A percentile compares a stretch with the other conserved stretches of the same genome.
Evolutionary conservation across 1,140 invertebrate species (phyloP).

Genomic region (Scaptodrosophila lebanonensis): DNA sequence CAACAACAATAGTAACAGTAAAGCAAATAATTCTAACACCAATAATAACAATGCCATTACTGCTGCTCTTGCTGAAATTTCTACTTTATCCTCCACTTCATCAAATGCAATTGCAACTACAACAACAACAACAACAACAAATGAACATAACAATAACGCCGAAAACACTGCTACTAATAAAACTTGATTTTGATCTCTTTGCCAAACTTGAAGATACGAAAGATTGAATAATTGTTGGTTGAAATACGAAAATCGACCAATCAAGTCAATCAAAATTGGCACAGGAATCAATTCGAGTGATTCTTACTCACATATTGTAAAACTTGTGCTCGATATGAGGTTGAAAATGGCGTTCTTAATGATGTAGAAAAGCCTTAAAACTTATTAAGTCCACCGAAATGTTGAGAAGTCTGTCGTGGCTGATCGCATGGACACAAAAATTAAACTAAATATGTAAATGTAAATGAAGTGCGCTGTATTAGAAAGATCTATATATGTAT

Average conservation of each 20-base stretch:
- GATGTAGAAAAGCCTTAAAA: slow-evolving; percentile 6
- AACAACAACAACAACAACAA: slow-evolving; percentile 32
- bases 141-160: slow-evolving; percentile 58
- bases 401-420: slow-evolving; percentile 6
- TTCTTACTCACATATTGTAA: slow-evolving; percentile 45
- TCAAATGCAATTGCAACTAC: slow-evolving; percentile 6
- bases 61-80: slow-evolving; percentile 63
- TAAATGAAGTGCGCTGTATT: too few species aligned
- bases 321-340: slow-evolving; percentile 58
- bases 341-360: slow-evolving; percentile 12
- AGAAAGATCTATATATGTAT: too few species aligned
- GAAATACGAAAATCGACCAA: not conserved
- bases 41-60: slow-evolving; percentile 48
- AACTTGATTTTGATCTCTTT: slow-evolving; percentile 60
- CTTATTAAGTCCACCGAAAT: slow-evolving; percentile 11
- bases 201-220: slow-evolving; percentile 32
- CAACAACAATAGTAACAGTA: slow-evolving; percentile 50
- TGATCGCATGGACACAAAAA: too few species aligned
- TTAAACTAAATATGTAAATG: too few species aligned
- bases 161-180: slow-evolving; percentile 40
- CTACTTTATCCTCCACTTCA: slow-evolving; percentile 67
- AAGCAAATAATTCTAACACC: slow-evolving; percentile 18
- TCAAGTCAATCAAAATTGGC: slow-evolving; percentile 29
- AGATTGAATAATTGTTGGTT: slow-evolving; percentile 10
- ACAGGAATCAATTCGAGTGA: slow-evolving; percentile 47